Evolutionary conservation across 2,113 vertebrate species (phyloP), one percentile per base, ranked within the genome.

Genomic region (Cercopithecus mona): DNA sequence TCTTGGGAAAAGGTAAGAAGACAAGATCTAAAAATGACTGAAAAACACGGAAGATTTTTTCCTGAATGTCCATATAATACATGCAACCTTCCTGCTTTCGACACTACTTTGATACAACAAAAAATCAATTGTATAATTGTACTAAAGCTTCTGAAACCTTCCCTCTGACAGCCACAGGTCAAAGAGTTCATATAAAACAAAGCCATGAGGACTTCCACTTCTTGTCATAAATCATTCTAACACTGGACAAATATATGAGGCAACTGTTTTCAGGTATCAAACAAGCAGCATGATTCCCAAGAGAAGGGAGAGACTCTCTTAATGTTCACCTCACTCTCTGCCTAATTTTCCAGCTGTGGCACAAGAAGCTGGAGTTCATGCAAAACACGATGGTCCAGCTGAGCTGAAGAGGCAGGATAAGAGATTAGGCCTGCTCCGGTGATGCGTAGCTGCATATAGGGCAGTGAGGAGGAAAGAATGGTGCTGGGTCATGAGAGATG

Each of bases 111-210:
- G 76, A 86, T 40, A 79, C 18, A 91, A 81, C 52, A 7, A 78
- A 87, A 70, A 68, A 48, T 9, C 10, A 27, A 90, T 45, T 89
- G 75, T 73, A 59, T 90, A 30, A 27, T 79, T 83, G n/a, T 94
- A 76, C 55, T 70, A 59, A 73, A 79, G n/a, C 40, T 93, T 84
- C 78, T 83, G 18, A 30, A 68, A 48, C 10, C 23, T 93, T 96
- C 23, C 59, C 50, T 80, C 55, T 76, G 43, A 59, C 43, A 93
- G 40, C 9, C 38, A 50, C 43, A 80, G 85, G 73, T 72, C 68
- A 91, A 89, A 96, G 70, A 96, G 40, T 70, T 89, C 70, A 76
- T 89, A 86, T 76, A 86, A 92, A 92, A 94, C 82, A 93, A 92
- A 97, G n/a, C 68, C 45, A 38, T 38, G 11, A 61, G 32, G 73